Base-by-base conservation (phyloP, 2,797 vertebrate species). In the Sebastes cheni region DNA sequence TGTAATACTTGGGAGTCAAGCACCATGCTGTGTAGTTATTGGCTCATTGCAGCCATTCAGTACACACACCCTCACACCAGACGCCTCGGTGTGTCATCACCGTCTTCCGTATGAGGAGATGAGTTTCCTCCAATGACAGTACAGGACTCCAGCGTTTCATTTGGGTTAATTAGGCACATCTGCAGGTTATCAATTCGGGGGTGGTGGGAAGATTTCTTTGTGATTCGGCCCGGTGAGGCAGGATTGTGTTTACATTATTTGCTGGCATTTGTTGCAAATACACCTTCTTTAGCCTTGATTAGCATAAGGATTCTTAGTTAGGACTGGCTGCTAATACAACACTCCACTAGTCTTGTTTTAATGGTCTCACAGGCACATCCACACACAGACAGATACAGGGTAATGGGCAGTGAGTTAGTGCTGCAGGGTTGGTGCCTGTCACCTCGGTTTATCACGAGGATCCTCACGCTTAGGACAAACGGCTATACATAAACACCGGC, bases 371-470 rank as follows among this genome's bases (percentile, higher is more conserved):
- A 65, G 55, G 72, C 77, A 67, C 14, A 75, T 73, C 55, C 14
- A 75, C 73, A 62, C 74, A 27, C 66, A 58, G 60, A 81, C 14
- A 27, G 69, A 80, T 66, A 68, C 86, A 66, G 70, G 72, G 81
- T 86, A 89, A 89, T 91, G 80, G 86, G 81, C 72, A 74, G 82
- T 87, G 87, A 91, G 84, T 86, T 90, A 92, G 83, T 83, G 85
- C 77, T 78, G 84, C 77, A 62, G 77, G 87, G 82, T 72, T 78
- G 73, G 75, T 67, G 86, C 64, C 71, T 90, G 89, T 93, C 90
- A 89, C 85, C 88, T 84, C 82, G 52, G 82, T 91, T 90, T 91
- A 88, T 90, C 91, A 88, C 68, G 77, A 90, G 90, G 79, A 88
- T 89, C 68, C 87, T 88, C 83, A 77, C 70, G 34, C 85, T 32